phyloP scores from a whole-genome alignment of 1,140 invertebrate species.

The honey bee (Apis mellifera) region Amel_HAv3.1 CM009945.2:3737501-3738000 shows the following conservation, averaged over 20 bases:
- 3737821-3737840: background rate
- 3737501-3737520: background rate
- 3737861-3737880: background rate
- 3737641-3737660: background rate
- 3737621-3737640: background rate
- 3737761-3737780: background rate
- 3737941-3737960: background rate
- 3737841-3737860: background rate
- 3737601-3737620: background rate
- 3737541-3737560: slow-evolving; percentile 3
- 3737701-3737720: background rate
- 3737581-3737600: background rate
- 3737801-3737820: background rate
- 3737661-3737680: slow-evolving; percentile 15
- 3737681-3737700: background rate
- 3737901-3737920: no score
- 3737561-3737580: background rate
- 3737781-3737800: background rate
- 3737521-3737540: slow-evolving; percentile 6
- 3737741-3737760: background rate
- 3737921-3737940: background rate
- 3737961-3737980: background rate
- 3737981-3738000: no score
- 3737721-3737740: background rate
- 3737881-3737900: no score